phyloP scores from a whole-genome alignment of 1,140 invertebrate species.

The Grapholita molesta region DNA sequence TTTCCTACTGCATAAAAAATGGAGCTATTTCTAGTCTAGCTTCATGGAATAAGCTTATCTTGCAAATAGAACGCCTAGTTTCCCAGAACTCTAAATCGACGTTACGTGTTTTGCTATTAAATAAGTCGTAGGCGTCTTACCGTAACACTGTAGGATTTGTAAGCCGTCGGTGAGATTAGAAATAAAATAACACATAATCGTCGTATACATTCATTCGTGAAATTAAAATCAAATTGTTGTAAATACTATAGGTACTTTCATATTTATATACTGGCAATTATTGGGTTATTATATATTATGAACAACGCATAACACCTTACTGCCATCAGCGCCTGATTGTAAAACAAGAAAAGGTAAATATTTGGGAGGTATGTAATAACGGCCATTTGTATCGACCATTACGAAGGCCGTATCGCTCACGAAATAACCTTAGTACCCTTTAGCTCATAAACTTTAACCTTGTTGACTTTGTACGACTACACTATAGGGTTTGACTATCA shows the following conservation, averaged over 20 bases:
- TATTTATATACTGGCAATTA: too few relatives aligned
- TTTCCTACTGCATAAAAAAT: too few relatives aligned
- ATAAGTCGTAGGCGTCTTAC: background rate
- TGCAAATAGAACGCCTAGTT: background rate
- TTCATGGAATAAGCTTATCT: background rate
- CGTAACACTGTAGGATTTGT: background rate
- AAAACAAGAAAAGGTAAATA: background rate
- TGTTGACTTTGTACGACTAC: background rate
- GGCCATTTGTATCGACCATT: background rate
- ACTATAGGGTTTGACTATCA: background rate
- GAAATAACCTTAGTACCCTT: background rate
- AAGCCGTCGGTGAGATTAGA: background rate
- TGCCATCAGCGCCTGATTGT: background rate
- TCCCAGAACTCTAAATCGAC: background rate
- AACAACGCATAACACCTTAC: too few relatives aligned
- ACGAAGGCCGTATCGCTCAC: background rate
- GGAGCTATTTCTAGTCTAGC: background rate
- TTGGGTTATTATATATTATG: too few relatives aligned
- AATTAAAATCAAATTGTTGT: too few relatives aligned
- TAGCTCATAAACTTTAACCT: constrained; percentile 14
- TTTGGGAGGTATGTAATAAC: background rate
- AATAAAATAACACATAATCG: too few relatives aligned
- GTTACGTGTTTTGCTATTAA: background rate
- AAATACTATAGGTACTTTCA: too few relatives aligned
- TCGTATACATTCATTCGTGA: background rate